Evolutionary conservation across 2,113 vertebrate genomes (phyloP).

Genomic region (Synchiropus splendidus): DNA sequence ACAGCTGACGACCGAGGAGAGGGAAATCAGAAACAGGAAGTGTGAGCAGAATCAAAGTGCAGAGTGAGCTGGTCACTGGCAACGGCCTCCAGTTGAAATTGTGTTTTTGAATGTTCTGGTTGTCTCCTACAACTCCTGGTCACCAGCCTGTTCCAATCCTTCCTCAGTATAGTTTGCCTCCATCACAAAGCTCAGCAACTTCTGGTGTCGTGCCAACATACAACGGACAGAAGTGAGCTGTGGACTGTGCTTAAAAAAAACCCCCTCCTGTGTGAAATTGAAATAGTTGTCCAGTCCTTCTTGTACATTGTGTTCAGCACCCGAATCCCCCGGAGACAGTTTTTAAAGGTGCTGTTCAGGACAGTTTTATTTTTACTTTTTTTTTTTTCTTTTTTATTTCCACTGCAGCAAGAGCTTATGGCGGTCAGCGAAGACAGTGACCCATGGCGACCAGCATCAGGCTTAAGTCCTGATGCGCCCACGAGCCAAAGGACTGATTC

Average conservation of each 20-base stretch:
- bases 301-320: slow-evolving; percentile 32
- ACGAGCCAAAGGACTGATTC: slow-evolving; percentile 25
- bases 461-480: slow-evolving; percentile 13
- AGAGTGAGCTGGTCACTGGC: no score
- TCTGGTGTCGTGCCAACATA: no score
- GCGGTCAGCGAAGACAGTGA: slow-evolving; percentile 17
- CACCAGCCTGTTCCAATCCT: no score
- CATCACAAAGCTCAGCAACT: no score
- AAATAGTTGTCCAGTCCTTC: slow-evolving; percentile 15
- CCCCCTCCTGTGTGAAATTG: slow-evolving; percentile 17
- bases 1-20: no score
- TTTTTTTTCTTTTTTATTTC: neutral
- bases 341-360: slow-evolving; percentile 14
- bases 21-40: no score
- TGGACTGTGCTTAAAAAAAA: slow-evolving; percentile 2
- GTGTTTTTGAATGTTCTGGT: no score
- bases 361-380: no score
- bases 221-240: slow-evolving; percentile 2
- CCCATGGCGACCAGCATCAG: slow-evolving; percentile 7
- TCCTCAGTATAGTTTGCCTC: no score
- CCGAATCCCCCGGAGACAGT: slow-evolving; percentile 14
- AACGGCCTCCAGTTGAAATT: no score
- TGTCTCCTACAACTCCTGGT: no score
- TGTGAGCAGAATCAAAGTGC: no score
- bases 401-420: neutral